Evolutionary conservation across 2,113 vertebrate species (phyloP).

Genomic region (Myodes glareolus): DNA sequence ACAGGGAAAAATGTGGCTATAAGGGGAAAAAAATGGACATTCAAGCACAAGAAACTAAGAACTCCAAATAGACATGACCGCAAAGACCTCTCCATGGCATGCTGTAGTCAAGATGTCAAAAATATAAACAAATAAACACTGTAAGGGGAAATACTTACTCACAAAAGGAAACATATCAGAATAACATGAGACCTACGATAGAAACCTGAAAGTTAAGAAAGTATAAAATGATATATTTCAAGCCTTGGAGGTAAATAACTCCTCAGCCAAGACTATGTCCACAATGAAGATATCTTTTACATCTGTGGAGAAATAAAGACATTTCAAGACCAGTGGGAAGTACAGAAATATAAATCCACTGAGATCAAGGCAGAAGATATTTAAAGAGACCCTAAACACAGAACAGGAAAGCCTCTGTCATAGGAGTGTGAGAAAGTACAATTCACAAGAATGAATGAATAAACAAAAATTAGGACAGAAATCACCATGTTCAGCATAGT

Average conservation of each 20-base stretch:
- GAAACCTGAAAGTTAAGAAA: neutral
- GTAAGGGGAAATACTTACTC: neutral
- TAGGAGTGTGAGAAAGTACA: neutral
- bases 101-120: neutral
- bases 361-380: neutral
- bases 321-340: neutral
- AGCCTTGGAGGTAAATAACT: neutral
- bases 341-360: neutral
- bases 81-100: neutral
- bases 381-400: neutral
- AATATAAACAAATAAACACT: neutral
- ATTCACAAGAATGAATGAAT: neutral
- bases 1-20: neutral
- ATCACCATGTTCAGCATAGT: neutral
- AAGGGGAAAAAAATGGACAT: neutral
- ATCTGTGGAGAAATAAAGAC: neutral
- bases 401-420: neutral
- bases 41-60: neutral
- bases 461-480: neutral
- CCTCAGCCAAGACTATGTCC: neutral
- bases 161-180: neutral
- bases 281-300: neutral
- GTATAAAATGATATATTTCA: neutral
- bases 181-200: neutral
- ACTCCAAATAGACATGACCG: neutral